A percentile compares a stretch with the other conserved stretches of the same genome.
These are phyloP conservation scores for Clistopyga incitator DNA, from an alignment of 2,888 invertebrate genomes.

Conservation along the genomic window DNA sequence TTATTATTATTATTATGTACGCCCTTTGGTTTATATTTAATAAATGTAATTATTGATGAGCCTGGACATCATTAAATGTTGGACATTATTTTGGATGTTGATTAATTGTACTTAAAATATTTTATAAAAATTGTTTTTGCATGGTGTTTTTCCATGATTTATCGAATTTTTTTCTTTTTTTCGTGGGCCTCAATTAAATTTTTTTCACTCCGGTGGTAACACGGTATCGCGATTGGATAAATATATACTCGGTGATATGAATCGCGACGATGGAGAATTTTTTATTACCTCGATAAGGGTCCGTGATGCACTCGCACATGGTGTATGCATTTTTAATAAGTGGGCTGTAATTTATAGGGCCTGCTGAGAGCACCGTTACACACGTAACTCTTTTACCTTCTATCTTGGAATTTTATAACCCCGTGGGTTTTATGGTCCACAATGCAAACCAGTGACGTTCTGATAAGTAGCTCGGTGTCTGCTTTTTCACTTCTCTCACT, in stretches of 20 bases:
- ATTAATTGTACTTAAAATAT: background rate
- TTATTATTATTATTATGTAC: no score
- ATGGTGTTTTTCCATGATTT: background rate
- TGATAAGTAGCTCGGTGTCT: conserved; percentile 83
- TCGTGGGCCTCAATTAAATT: background rate
- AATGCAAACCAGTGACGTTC: conserved; percentile 79
- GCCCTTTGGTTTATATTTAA: no score
- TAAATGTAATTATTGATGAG: no score
- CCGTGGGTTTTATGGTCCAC: conserved; percentile 78
- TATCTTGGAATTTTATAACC: conserved; percentile 81
- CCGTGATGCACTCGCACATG: conserved; percentile 68
- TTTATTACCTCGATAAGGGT: conserved; percentile 64
- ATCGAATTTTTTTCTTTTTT: background rate
- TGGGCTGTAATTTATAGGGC: conserved; percentile 79
- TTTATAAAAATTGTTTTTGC: background rate
- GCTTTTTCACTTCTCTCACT: conserved; percentile 8
- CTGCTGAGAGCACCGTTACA: conserved; percentile 75
- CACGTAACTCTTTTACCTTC: conserved; percentile 66
- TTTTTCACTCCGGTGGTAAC: conserved; percentile 11
- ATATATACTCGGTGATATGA: conserved; percentile 64
- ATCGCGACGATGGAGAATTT: conserved; percentile 38
- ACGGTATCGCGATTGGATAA: conserved; percentile 65
- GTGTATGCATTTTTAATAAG: conserved; percentile 80
- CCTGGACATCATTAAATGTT: no score
- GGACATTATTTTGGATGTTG: no score